Evolutionary conservation across 2,888 invertebrate species (phyloP), one percentile per base, ranked within the genome.

Genomic region (Nemapogon koenigi): DNA sequence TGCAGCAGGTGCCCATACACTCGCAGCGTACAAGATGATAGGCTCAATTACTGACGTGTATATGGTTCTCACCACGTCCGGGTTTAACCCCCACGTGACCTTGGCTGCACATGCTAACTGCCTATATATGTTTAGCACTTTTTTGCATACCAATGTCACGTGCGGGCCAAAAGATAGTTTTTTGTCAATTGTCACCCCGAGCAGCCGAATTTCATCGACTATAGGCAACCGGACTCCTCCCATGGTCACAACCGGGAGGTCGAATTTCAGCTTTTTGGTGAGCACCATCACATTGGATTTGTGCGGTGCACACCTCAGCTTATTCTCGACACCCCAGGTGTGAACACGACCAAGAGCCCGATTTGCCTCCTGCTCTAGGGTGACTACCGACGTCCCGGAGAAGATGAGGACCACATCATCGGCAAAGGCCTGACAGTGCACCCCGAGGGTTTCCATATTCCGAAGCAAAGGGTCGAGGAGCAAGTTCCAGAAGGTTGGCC

Each of bases 401-500:
- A 41, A 37, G 1, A 43, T 25, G 3, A 43, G 37, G 13, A 39
- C 37, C 2, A 43, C 16, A 16, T 18, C 41, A 37, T 3, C 39
- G 2, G 43, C 41, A 17, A 40, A 46, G 1, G 43, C 44, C 14
- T 44, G 42, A 0, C 6, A 16, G n/a, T 42, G 13, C 2, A 25
- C 25, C 2, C 35, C 39, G 15, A 3, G 7, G 7, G 14, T 10
- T 11, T 18, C 19, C 3, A 39, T 3, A 1, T 38, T 15, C 2
- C 37, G 2, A 14, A 46, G 38, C 2, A 43, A 16, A 1, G 42
- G 19, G 28, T 43, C 43, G 3, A 45, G 32, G 3, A 45, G n/a
- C 2, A 45, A 3, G 38, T 44, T 45, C 44, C 43, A 45, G 7
- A 46, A 25, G 14, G 27, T 40, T 0, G 43, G 46, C 11, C 47